Conservation (phyloP, 1,140 invertebrate genomes). For the Tetramorium alpestre region DNA sequence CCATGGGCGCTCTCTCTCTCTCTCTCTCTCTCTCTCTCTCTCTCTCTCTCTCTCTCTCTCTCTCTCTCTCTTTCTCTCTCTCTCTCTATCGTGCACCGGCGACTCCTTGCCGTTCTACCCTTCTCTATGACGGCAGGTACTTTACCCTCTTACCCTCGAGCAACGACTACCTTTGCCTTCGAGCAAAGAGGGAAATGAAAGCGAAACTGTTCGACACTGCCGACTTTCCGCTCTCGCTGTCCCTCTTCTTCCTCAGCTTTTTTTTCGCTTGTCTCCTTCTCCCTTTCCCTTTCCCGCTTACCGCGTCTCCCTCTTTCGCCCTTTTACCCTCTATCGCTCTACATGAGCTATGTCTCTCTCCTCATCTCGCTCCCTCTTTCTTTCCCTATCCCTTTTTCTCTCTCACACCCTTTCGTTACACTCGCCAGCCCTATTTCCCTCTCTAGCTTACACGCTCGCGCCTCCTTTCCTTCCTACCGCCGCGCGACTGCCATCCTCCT, state of each 20-base stretch:
- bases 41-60: background rate
- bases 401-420: conserved; percentile 40
- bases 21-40: background rate
- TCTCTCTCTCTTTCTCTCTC: too few relatives aligned
- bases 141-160: conserved; percentile 63
- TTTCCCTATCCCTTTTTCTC: conserved; percentile 48
- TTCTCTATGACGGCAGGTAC: conserved; percentile 62
- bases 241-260: conserved; percentile 28
- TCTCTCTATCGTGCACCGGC: background rate
- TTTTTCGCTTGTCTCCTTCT: conserved; percentile 45
- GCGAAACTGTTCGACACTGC: conserved; percentile 76
- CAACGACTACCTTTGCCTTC: conserved; percentile 73
- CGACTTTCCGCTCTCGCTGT: conserved; percentile 62
- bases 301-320: conserved; percentile 46
- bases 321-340: conserved; percentile 58
- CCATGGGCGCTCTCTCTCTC: background rate
- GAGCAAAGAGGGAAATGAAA: conserved; percentile 78
- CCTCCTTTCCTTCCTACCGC: conserved; percentile 63
- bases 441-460: conserved; percentile 60
- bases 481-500: conserved; percentile 79
- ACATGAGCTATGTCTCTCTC: conserved; percentile 22
- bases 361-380: background rate
- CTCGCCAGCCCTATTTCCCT: conserved; percentile 44
- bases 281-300: conserved; percentile 60
- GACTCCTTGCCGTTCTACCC: conserved; percentile 50